Base-by-base conservation (phyloP, 53 echinoderm and acorn worm species). In the Temnopleurus reevesii region DNA sequence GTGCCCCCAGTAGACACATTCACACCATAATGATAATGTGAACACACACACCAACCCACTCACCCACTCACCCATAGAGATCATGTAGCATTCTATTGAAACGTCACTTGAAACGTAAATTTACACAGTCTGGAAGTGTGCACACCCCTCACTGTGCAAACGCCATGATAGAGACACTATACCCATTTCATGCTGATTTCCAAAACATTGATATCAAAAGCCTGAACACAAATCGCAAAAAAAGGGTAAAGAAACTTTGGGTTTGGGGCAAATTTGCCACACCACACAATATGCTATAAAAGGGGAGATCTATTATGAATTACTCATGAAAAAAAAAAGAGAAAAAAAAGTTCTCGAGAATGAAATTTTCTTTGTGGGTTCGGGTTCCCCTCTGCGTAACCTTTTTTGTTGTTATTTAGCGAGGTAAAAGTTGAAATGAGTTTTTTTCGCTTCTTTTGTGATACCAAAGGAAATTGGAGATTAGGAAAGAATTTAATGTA, bases 91-190 rank as follows among this genome's bases (percentile, higher is more conserved):
- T n/a, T n/a, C 24, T 56, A 8, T 7, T n/a, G 56, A 56, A 56
- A 24, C 56, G 56, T 56, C n/a, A 56, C 56, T 56, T 56, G 7
- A 71, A 71, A 41, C 41, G 43, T 71, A 33, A 63, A 71, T 41
- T 38, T 34, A 7, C 5, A 8, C 71, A 19, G 65, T 34, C n/a
- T 71, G 41, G 10, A 71, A 2, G 23, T 41, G 71, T 23, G 19
- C 71, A 71, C 41, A n/a, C 71, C 71, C 43, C 71, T 26, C 41
- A 71, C 71, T 71, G 71, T 71, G 71, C 41, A 41, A 71, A 71
- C 71, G 36, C 13, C 41, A n/a, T 71, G 71, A 71, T 71, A 71
- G 71, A 71, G 71, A 71, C 71, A 71, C 71, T 71, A 41, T 38
- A 36, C 41, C 28, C n/a, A 21, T 15, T 71, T 43, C 71, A 71